Percentiles rank a stretch among this genome's conserved stretches.
These are phyloP conservation scores for Ephialtes manifestator DNA, from an alignment of 2,888 invertebrate species.

Conservation along the genomic window DNA sequence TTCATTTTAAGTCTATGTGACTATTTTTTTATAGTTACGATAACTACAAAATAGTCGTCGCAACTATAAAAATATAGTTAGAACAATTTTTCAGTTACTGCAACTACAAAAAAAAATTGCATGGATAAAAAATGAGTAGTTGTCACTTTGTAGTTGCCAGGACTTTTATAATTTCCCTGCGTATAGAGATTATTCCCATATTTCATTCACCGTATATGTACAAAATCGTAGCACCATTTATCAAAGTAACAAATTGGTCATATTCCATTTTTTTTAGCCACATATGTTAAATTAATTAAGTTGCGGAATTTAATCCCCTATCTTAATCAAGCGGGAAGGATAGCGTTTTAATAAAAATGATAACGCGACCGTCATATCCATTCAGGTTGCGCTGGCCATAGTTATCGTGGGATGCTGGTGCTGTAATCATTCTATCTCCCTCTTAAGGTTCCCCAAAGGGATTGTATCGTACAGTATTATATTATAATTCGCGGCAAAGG, in stretches of 20 bases:
- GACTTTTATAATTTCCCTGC: too few species aligned
- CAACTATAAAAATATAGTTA: too few species aligned
- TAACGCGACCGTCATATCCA: conserved; percentile 2
- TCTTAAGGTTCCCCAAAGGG: conserved; percentile 8
- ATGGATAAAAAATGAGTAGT: too few species aligned
- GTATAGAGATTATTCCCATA: too few species aligned
- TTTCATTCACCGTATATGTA: too few species aligned
- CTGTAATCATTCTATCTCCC: conserved; percentile 28
- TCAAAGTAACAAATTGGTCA: background rate
- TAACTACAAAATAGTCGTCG: too few species aligned
- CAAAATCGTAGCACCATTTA: too few species aligned
- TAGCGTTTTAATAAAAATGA: background rate
- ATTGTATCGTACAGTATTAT: background rate
- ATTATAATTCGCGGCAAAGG: conserved; percentile 32
- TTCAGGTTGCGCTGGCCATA: background rate
- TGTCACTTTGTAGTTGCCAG: too few species aligned
- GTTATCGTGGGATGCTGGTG: background rate
- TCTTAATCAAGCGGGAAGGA: background rate
- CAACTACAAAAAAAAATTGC: too few species aligned
- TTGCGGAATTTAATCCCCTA: background rate
- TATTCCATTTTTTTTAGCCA: background rate
- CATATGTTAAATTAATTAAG: background rate
- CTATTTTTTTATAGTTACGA: too few species aligned
- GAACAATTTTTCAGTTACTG: too few species aligned
- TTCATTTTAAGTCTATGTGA: too few species aligned